Conservation (phyloP, 2,797 vertebrate genomes). For the Pitangus sulphuratus region DNA sequence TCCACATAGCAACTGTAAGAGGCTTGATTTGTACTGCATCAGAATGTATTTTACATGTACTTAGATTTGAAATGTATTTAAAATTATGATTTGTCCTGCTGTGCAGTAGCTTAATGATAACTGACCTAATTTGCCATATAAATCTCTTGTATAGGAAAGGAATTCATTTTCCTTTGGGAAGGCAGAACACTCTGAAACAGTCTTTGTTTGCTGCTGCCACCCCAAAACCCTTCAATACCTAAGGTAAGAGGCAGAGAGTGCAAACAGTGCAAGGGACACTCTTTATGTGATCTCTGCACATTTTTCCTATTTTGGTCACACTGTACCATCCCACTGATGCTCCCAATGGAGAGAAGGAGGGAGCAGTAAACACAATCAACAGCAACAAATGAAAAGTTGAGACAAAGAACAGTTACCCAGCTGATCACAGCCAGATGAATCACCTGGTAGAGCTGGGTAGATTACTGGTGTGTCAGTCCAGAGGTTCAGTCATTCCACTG, state of each 20-base stretch:
- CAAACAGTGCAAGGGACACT: neutral
- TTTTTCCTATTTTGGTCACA: neutral
- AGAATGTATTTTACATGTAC: constrained; percentile 10
- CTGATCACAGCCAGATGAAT: neutral
- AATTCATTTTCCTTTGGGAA: neutral
- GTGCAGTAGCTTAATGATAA: constrained; percentile 42
- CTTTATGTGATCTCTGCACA: neutral
- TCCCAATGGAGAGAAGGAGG: neutral
- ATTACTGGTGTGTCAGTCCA: neutral
- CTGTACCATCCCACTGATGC: neutral
- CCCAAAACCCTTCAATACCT: neutral
- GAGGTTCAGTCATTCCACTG: neutral
- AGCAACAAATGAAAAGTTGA: neutral
- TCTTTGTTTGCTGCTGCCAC: neutral
- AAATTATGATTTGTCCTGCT: constrained; percentile 52
- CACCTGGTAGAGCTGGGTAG: neutral
- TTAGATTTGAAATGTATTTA: constrained; percentile 51
- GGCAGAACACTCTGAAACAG: neutral
- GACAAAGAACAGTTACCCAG: neutral
- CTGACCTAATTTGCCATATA: constrained; percentile 44
- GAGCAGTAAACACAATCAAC: neutral
- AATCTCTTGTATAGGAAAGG: neutral
- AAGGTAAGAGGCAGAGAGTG: neutral
- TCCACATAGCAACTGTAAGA: neutral
- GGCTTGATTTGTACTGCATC: neutral